These are phyloP conservation scores for Steinernema hermaphroditum DNA, from an alignment of 2,888 invertebrate species.

Conservation along the genomic window DNA sequence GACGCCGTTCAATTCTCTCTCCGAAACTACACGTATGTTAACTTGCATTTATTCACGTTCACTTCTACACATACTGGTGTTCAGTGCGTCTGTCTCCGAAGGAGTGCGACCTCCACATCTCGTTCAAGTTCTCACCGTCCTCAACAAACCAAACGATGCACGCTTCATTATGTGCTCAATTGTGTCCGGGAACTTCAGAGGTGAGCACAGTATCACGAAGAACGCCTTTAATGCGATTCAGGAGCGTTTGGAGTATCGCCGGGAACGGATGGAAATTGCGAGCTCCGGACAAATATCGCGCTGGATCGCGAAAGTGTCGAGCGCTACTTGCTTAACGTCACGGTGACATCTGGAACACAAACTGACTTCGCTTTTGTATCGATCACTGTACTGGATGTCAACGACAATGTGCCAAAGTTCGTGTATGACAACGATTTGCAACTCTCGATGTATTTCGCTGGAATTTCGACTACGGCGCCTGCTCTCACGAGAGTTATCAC, in stretches of 20 bases:
- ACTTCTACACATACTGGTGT: no score
- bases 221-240: slow-evolving; percentile 19
- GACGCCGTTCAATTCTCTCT: slow-evolving; percentile 57
- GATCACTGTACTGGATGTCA: slow-evolving; percentile 75
- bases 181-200: slow-evolving; percentile 61
- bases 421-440: slow-evolving; percentile 68
- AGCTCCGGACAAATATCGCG: slow-evolving; percentile 55
- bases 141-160: slow-evolving; percentile 61
- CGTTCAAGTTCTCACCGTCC: slow-evolving; percentile 58
- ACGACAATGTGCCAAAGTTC: slow-evolving; percentile 91
- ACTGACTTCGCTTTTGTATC: slow-evolving; percentile 60
- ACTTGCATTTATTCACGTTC: neutral
- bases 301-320: slow-evolving; percentile 65
- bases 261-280: slow-evolving; percentile 61
- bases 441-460: slow-evolving; percentile 56
- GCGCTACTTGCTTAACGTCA: slow-evolving; percentile 62
- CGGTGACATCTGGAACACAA: slow-evolving; percentile 58
- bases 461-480: slow-evolving; percentile 52
- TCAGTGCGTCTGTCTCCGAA: slow-evolving; percentile 62
- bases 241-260: slow-evolving; percentile 61
- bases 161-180: slow-evolving; percentile 63
- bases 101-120: slow-evolving; percentile 60
- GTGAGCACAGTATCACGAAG: slow-evolving; percentile 26
- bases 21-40: slow-evolving; percentile 59
- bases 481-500: slow-evolving; percentile 54